Evolutionary conservation across 2,888 invertebrate species (phyloP).

Genomic region (Nemapogon koenigi): DNA sequence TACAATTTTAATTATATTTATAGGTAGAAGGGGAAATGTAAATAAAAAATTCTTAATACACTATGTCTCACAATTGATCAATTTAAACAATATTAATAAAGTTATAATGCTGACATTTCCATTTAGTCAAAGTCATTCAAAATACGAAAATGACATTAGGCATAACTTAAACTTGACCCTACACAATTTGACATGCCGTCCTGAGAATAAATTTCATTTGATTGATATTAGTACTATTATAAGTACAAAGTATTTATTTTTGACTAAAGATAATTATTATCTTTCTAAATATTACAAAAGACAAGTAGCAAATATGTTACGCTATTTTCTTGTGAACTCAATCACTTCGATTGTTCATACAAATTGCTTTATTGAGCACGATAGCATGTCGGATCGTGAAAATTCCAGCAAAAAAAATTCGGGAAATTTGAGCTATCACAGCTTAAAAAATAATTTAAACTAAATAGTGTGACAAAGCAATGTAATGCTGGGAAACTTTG

Average conservation of each 20-base stretch:
- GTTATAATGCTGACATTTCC: not conserved
- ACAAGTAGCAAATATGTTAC: not conserved
- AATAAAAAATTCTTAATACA: too few species aligned
- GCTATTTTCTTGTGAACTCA: not conserved
- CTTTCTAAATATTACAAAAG: not conserved
- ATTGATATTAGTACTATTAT: not conserved
- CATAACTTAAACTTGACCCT: not conserved
- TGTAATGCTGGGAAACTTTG: not conserved
- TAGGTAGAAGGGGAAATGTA: not conserved
- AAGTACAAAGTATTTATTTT: not conserved
- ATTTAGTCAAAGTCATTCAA: not conserved
- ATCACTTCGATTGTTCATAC: not conserved
- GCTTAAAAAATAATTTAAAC: not conserved
- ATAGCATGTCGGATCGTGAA: too few species aligned
- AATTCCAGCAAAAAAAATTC: too few species aligned
- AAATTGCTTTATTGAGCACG: not conserved
- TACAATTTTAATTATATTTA: not conserved
- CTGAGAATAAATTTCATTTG: not conserved
- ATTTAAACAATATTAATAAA: not conserved
- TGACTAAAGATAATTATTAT: not conserved
- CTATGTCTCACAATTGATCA: not conserved
- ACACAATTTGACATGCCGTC: not conserved
- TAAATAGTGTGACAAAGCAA: not conserved
- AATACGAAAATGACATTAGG: not conserved
- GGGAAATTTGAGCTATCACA: too few species aligned